Base-by-base conservation (phyloP, 2,113 vertebrate species). In the Perca flavescens region DNA sequence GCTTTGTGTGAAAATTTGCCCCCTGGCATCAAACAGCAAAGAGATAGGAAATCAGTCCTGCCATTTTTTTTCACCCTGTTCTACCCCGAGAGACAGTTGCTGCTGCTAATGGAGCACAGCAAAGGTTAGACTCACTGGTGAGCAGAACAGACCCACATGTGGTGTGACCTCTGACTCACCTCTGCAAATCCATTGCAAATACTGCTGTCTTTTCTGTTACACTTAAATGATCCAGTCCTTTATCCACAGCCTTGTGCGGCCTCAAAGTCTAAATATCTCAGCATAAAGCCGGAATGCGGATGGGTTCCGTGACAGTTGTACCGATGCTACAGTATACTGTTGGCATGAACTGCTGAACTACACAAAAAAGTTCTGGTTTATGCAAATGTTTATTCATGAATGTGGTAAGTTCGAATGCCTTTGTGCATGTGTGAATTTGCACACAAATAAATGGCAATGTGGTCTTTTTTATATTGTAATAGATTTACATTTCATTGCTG, bases 121-220 rank as follows among this genome's bases (percentile, higher is more conserved):
- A 91, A 89, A 94, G 90, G 93, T 90, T 90, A 88, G 77, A 88
- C 81, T 88, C 82, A 89, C 88, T 74, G 77, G 70, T 70, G 86
- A 86, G 81, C 46, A 36, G 70, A 68, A 61, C 74, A 46, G 82
- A 67, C 36, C 63, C 86, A 58, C 78, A 84, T 84, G 85, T 40
- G 50, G 36, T 53, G 67, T 57, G 80, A 92, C 90, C 89, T 86
- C 88, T 79, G 84, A 89, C 89, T 91, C 82, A 90, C 89, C 88
- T 91, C 74, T 0, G 58, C 86, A 86, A 86, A 91, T 81, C 77
- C 60, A 54, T 5, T 43, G 84, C 81, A 90, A 91, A 91, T 80
- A 65, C 65, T 49, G 21, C 47, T 22, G 25, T 85, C 74, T 83
- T 58, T 76, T 58, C 74, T 64, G 74, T 86, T 83, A 52, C 80